A percentile compares a stretch with the other conserved stretches of the same genome.
These are phyloP conservation scores for Scaptomyza reducta DNA, from an alignment of 2,888 invertebrate genomes.

Conservation along the genomic window DNA sequence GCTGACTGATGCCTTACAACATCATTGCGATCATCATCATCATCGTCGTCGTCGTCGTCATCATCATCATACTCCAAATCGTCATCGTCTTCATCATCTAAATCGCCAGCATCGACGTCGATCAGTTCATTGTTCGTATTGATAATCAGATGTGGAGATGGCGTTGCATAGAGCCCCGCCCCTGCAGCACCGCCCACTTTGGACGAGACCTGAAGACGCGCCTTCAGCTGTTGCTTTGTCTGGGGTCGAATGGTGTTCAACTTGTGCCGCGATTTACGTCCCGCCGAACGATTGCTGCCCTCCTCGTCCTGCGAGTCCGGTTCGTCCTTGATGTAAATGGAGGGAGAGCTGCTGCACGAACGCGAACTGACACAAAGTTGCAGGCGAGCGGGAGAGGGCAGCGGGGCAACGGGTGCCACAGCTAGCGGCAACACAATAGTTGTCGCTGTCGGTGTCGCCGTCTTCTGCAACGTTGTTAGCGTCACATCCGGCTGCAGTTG, in stretches of 20 bases:
- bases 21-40: slow-evolving; percentile 51
- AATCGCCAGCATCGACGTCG: slow-evolving; percentile 70
- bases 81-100: slow-evolving; percentile 69
- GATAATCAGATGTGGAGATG: slow-evolving; percentile 63
- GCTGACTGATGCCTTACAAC: slow-evolving; percentile 3
- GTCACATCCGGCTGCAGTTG: slow-evolving; percentile 78
- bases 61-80: slow-evolving; percentile 72
- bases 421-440: slow-evolving; percentile 8
- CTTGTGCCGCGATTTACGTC: slow-evolving; percentile 32
- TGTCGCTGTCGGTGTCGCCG: slow-evolving; percentile 5
- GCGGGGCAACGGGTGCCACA: slow-evolving; percentile 8
- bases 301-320: slow-evolving; percentile 64
- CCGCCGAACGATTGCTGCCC: slow-evolving; percentile 13
- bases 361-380: slow-evolving; percentile 61
- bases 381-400: slow-evolving; percentile 43
- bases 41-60: slow-evolving; percentile 58
- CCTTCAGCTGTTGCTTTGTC: slow-evolving; percentile 68
- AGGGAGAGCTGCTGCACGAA: slow-evolving; percentile 81
- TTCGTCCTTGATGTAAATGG: slow-evolving; percentile 82
- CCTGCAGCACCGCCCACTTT: slow-evolving; percentile 13
- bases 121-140: slow-evolving; percentile 72
- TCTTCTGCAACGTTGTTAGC: slow-evolving; percentile 64
- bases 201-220: slow-evolving; percentile 45
- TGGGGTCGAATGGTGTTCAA: slow-evolving; percentile 63
- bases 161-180: slow-evolving; percentile 51